phyloP scores from a whole-genome alignment of 35 echinoderm and acorn worm genomes.

The Lytechinus variegatus region DNA sequence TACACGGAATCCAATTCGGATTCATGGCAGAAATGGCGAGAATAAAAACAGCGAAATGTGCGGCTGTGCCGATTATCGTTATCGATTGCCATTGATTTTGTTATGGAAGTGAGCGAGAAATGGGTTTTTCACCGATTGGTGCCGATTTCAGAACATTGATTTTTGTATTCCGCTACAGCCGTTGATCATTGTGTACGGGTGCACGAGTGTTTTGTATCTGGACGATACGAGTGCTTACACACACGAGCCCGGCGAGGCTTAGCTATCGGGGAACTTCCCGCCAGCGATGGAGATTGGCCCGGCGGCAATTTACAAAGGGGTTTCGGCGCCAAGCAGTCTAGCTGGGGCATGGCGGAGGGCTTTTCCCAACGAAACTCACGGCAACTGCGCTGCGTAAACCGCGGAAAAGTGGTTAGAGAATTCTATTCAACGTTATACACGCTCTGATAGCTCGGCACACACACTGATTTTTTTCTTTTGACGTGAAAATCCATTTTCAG shows the following conservation, averaged over 20 bases:
- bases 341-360: not conserved
- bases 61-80: not conserved
- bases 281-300: not conserved
- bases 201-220: not conserved
- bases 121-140: not conserved
- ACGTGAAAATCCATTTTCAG: not conserved
- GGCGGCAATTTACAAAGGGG: conserved; percentile 29
- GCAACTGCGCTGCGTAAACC: not conserved
- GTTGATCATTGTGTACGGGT: not conserved
- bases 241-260: not conserved
- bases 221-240: not conserved
- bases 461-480: not conserved
- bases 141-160: not conserved
- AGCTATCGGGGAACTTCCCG: conserved; percentile 6
- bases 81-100: not conserved
- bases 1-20: not conserved
- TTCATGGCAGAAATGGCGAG: not conserved
- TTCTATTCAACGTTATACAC: conserved; percentile 14
- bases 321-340: conserved; percentile 32
- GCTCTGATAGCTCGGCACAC: not conserved
- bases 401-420: not conserved
- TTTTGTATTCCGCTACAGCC: not conserved
- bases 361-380: not conserved
- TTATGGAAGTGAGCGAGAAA: not conserved
- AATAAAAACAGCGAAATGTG: not conserved